Evolutionary conservation across 2,113 vertebrate genomes (phyloP), one percentile per base, ranked within the genome.

Genomic region (Formicarius rufipectus): DNA sequence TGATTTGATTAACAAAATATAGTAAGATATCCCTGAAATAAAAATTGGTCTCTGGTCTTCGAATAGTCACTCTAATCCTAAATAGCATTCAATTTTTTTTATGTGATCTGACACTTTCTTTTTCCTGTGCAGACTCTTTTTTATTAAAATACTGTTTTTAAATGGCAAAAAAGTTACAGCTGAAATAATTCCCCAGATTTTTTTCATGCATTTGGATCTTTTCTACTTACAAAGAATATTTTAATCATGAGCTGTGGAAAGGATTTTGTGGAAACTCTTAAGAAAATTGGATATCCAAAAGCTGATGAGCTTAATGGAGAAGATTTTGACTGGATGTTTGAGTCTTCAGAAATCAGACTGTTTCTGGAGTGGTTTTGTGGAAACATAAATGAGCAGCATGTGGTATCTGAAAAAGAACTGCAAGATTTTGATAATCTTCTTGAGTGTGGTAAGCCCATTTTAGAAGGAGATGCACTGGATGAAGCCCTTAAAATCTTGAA

Each of bases 311-410:
- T 99, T 66, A 98, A 98, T 89, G 98, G 98, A 81, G 99, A 98
- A 17, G 99, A 99, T 94, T 99, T 99, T 90, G 99, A 99, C 94
- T 99, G 99, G 99, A 96, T 99, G 78, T 99, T 99, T 96, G 99
- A 99, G 55, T 93, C 97, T 31, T 97, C 73, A 1, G 99, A 99
- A 93, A 98, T 97, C 52, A 98, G 94, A 67, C 93, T 98, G 6
- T 98, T 99, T 91, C 84, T 99, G 93, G 98, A 98, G 22, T 99
- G 99, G 96, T 98, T 99, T 89, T 99, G 99, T 97, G 97, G 96
- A 31, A 98, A 93, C 55, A 87, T 99, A 90, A 98, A 95, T 69
- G 98, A 95, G 73, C 97, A 94, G 79, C 97, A 98, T 30, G 97
- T 98, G 33, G 81, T 99, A 49, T 97, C 98, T 15, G 83, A 93